phyloP scores from a whole-genome alignment of 2,113 vertebrate species.

The Scatophagus argus region DNA sequence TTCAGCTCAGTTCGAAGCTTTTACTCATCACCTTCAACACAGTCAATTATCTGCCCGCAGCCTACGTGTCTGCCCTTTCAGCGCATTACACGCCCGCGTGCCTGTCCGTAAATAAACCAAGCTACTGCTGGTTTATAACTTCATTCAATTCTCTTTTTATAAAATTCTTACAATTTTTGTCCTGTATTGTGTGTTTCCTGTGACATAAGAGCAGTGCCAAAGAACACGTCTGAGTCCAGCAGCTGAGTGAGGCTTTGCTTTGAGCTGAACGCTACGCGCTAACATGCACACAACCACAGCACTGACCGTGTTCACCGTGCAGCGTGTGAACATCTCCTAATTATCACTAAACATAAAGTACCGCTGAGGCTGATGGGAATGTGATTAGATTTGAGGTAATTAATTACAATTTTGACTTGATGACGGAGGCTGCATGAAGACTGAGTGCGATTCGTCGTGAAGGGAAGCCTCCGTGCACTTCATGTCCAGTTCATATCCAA shows the following conservation, averaged over 20 bases:
- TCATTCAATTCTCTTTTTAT: constrained; percentile 2
- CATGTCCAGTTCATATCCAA: background rate
- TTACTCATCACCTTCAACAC: constrained; percentile 20
- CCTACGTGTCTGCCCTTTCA: constrained; percentile 4
- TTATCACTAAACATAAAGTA: no score
- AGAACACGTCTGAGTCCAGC: background rate
- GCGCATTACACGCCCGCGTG: background rate
- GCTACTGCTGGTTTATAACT: background rate
- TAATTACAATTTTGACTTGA: no score
- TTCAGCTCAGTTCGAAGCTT: constrained; percentile 23
- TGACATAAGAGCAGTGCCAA: background rate
- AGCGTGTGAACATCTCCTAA: no score
- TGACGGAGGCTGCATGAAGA: no score
- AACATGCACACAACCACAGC: background rate
- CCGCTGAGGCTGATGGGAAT: background rate
- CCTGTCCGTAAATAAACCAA: background rate
- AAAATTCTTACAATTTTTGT: background rate
- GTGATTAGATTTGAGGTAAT: background rate
- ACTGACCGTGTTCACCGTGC: background rate
- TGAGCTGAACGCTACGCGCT: background rate
- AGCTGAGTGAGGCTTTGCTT: background rate
- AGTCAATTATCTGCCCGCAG: constrained; percentile 11
- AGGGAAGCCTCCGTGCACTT: no score
- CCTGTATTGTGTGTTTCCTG: background rate
- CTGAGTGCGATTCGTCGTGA: no score